Base-by-base conservation (phyloP, 1,140 invertebrate genomes). In the Lepidostoma basale region DNA sequence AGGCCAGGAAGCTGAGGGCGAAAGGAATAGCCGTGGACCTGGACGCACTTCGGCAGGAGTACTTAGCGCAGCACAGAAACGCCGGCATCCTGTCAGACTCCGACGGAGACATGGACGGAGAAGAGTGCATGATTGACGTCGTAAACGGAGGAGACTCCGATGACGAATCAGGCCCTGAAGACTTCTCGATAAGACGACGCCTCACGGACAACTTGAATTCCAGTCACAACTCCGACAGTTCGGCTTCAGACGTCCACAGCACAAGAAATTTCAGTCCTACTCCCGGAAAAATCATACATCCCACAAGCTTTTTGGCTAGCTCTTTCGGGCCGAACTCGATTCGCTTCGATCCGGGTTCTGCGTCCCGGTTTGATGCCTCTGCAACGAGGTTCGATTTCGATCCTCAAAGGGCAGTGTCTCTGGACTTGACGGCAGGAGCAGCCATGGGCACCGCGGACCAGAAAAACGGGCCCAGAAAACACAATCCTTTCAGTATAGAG, bases 11-110 rank as follows among this genome's bases (percentile, higher is more conserved):
- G 79, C 84, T 97, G 68, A 89, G 93, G 23, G 91, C 92, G 26
- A 95, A 96, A 79, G 94, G 93, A 59, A 94, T 96, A 71, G 88
- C 90, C 20, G 93, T 96, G 8, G 93, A 95, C 76, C 77, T 96
- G 60, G 91, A 94, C 71, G 92, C 93, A 0, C 81, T 96, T 20
- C 93, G 94, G 75, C 88, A 91, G 77, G 92, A 95, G 79, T 91
- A 90, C 62, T 82, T 91, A 40, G 88, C 86, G 52, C 84, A 89
- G 79, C 85, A 89, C 69, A 85, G 87, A 72, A 85, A 86, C 75
- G 87, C 83, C 74, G 86, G 79, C 70, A 81, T 84, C 71, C 87
- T 86, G 70, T 89, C 89, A 30, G 89, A 89, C 59, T 89, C 90
- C 9, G 89, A 90, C 52, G 88, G 88, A 58, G 89, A 91, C 66